Conservation (phyloP, 2,113 vertebrate genomes). For the Sialia sialis region DNA sequence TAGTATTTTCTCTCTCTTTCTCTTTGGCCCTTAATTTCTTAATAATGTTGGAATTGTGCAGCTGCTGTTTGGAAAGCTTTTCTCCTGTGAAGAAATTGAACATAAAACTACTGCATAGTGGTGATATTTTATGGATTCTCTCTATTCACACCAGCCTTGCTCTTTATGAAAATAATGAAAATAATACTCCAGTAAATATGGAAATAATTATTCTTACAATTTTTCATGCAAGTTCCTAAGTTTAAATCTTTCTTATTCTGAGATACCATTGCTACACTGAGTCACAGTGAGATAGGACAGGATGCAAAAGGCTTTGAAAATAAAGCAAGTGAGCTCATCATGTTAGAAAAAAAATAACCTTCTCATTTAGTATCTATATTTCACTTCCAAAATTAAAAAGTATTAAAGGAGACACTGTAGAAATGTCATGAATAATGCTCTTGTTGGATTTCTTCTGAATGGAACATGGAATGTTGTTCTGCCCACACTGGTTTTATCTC, state of each 20-base stretch:
- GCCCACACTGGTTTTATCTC: neutral
- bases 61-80: constrained; percentile 96
- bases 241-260: neutral
- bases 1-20: constrained; percentile 85
- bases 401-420: neutral
- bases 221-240: neutral
- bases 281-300: neutral
- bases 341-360: neutral
- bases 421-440: neutral
- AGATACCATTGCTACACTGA: neutral
- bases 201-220: neutral
- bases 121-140: neutral
- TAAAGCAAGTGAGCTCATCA: neutral
- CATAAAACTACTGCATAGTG: neutral
- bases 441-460: neutral
- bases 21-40: constrained; percentile 96
- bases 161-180: neutral
- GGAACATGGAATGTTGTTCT: accelerated
- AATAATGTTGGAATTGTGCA: constrained; percentile 96
- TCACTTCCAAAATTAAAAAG: neutral
- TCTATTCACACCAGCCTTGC: neutral
- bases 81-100: constrained; percentile 78
- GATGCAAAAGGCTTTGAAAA: neutral
- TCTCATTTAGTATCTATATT: neutral
- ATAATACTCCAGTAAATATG: neutral